Percentiles rank a stretch among this genome's conserved stretches.
phyloP scores from a whole-genome alignment of 1,140 invertebrate genomes.

The Centruroides sculpturatus region DNA sequence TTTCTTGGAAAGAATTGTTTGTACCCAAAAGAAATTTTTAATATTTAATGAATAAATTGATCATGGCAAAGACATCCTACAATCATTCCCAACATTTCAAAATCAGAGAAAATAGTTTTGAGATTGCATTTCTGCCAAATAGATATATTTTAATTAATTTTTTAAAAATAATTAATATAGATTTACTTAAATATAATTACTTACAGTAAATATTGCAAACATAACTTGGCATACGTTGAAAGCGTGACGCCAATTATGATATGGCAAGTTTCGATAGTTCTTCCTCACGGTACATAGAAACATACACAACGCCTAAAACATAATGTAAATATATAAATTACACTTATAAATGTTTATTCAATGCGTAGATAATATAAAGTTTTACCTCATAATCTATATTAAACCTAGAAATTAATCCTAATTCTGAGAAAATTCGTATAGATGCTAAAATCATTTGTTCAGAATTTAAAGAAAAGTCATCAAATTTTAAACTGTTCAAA shows the following conservation, averaged over 20 bases:
- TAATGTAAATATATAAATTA: too few species aligned
- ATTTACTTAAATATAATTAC: not conserved
- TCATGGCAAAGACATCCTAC: constrained; percentile 27
- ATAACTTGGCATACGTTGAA: constrained; percentile 93
- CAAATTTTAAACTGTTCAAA: constrained; percentile 33
- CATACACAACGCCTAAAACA: constrained; percentile 29
- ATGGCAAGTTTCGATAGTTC: constrained; percentile 89
- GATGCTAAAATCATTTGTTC: constrained; percentile 39
- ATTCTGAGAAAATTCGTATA: constrained; percentile 35
- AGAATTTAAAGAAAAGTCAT: constrained; percentile 36
- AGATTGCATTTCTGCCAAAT: constrained; percentile 21
- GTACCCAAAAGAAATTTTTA: too few species aligned
- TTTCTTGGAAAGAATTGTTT: constrained; percentile 29
- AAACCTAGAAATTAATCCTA: constrained; percentile 24
- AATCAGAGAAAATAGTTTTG: constrained; percentile 22
- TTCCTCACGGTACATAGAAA: constrained; percentile 92
- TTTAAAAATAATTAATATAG: not conserved
- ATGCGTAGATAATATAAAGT: too few species aligned
- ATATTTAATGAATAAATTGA: too few species aligned
- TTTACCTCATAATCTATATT: constrained; percentile 22
- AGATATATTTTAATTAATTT: not conserved
- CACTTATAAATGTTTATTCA: too few species aligned
- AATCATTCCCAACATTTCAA: constrained; percentile 26
- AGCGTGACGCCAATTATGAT: constrained; percentile 95
- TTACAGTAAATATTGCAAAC: constrained; percentile 84